A percentile compares a stretch with the other conserved stretches of the same genome.
These are phyloP conservation scores for Tetheella fluctuosa DNA, from an alignment of 2,888 invertebrate species.

Conservation along the genomic window DNA sequence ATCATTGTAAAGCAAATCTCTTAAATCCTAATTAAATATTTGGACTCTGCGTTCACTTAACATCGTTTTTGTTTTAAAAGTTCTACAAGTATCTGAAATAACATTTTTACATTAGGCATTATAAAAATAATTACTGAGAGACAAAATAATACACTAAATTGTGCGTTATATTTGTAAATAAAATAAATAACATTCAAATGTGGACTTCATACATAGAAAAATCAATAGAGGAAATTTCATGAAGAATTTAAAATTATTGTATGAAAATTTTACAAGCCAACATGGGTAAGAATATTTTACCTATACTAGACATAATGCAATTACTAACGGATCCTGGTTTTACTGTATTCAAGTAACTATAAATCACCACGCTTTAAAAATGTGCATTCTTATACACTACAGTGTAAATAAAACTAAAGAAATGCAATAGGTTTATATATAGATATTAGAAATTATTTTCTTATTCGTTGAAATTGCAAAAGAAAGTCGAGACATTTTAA, in stretches of 20 bases:
- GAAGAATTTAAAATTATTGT: too few relatives aligned
- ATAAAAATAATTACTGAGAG: too few relatives aligned
- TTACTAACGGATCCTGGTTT: too few relatives aligned
- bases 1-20: neutral
- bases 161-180: too few relatives aligned
- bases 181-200: too few relatives aligned
- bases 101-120: too few relatives aligned
- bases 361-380: neutral
- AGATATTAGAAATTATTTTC: neutral
- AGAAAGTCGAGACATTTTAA: neutral
- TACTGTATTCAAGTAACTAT: too few relatives aligned
- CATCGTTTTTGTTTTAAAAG: constrained; percentile 6
- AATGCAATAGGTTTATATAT: neutral
- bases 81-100: neutral
- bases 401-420: neutral
- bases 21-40: neutral
- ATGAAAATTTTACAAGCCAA: too few relatives aligned
- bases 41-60: neutral
- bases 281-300: neutral
- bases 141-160: too few relatives aligned
- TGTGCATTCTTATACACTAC: neutral
- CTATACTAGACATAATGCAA: too few relatives aligned
- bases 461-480: neutral
- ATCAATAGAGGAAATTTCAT: too few relatives aligned
- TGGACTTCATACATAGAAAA: too few relatives aligned